A percentile compares a stretch with the other conserved stretches of the same genome.
Conservation (phyloP, 1,140 invertebrate species). For the Periplaneta americana region DNA sequence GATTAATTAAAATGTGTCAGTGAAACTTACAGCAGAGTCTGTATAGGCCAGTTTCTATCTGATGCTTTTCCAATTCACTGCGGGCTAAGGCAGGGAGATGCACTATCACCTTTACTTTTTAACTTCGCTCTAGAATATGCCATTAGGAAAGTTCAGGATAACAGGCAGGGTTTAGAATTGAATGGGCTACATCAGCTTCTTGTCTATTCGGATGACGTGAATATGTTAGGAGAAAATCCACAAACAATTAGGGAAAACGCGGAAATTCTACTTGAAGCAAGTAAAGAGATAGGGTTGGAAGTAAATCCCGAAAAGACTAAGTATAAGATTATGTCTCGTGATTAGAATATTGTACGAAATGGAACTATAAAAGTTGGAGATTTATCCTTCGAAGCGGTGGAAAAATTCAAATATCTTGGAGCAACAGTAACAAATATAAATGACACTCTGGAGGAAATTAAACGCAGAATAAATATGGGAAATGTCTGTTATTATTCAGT, state of each 20-base stretch:
- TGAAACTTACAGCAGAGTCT: too few species aligned
- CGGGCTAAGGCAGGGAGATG: too few species aligned
- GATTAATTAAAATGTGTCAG: too few species aligned
- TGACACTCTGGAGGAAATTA: too few species aligned
- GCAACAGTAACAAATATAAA: neutral
- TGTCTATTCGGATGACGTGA: neutral
- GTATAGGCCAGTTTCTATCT: too few species aligned
- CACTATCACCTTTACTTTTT: neutral
- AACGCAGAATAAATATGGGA: too few species aligned
- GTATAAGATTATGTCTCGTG: too few species aligned
- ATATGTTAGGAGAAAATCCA: neutral
- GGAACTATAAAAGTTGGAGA: neutral
- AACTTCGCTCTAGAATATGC: neutral
- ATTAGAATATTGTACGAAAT: neutral
- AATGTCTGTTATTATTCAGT: too few species aligned
- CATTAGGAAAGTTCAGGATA: neutral
- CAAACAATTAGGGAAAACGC: neutral
- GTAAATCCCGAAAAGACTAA: too few species aligned
- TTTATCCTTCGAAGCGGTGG: neutral
- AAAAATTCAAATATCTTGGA: neutral
- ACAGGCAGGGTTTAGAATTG: neutral
- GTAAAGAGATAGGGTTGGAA: neutral
- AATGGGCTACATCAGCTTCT: neutral
- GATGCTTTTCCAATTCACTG: too few species aligned
- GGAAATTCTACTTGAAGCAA: neutral